These are phyloP conservation scores for Pachydiplax longipennis DNA, from an alignment of 2,888 invertebrate genomes.

Conservation along the genomic window DNA sequence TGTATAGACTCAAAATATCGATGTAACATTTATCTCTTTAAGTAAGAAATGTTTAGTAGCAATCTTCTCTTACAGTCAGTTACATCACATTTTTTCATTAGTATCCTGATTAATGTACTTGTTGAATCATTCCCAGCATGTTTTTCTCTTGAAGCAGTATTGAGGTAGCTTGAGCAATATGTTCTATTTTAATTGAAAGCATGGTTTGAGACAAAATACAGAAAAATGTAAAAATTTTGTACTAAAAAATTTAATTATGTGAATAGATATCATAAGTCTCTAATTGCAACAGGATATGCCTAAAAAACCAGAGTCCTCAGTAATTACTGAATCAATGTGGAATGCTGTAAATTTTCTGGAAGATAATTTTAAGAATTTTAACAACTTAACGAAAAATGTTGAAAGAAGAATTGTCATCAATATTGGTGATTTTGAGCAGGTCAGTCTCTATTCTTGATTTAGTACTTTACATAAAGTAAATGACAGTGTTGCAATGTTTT, in stretches of 20 bases:
- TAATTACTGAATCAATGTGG: slow-evolving; percentile 76
- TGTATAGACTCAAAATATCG: too few relatives aligned
- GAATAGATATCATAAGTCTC: too few relatives aligned
- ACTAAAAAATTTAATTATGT: background rate
- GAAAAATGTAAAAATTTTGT: background rate
- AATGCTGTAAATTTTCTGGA: slow-evolving; percentile 70
- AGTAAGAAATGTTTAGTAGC: too few relatives aligned
- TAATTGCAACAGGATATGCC: slow-evolving; percentile 57
- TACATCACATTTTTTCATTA: too few relatives aligned
- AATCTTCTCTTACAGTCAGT: too few relatives aligned
- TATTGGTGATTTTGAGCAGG: slow-evolving; percentile 69
- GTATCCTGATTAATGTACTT: too few relatives aligned
- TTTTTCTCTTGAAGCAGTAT: too few relatives aligned
- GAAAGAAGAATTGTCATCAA: slow-evolving; percentile 65
- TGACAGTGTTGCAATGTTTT: background rate
- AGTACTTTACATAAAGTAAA: background rate
- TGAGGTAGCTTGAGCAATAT: too few relatives aligned
- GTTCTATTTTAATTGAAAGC: too few relatives aligned
- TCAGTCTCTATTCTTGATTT: slow-evolving; percentile 54
- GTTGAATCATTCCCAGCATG: too few relatives aligned
- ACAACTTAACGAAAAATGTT: slow-evolving; percentile 59
- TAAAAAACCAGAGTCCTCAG: slow-evolving; percentile 68
- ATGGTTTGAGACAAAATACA: too few relatives aligned
- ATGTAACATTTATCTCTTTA: too few relatives aligned
- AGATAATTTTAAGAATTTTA: slow-evolving; percentile 62